Base-by-base conservation (phyloP, 2,797 vertebrate genomes). In the Spheniscus humboldti region DNA sequence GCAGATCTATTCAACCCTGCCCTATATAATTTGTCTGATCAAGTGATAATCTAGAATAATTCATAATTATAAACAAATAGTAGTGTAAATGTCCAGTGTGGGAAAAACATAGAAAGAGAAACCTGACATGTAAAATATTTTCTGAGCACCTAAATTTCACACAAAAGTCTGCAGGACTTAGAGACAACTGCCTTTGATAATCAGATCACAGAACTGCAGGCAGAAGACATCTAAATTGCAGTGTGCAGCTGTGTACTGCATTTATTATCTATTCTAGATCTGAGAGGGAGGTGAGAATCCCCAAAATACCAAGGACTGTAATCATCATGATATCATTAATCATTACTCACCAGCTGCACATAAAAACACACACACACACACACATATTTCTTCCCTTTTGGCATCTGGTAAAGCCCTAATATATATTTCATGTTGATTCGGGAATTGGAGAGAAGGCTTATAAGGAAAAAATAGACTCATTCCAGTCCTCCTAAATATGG, bases 171-270 rank as follows among this genome's bases (percentile, higher is more conserved):
- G 12, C 5, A 79, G 50, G 31, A 60, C 19, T 73, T 75, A 10
- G 15, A 84, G 47, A 62, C 22, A 73, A 55, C 33, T 52, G 35
- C 20, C 48, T 94, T 69, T 69, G 74, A 63, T 73, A 88, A 90
- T 63, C 37, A 79, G 79, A 90, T 75, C 57, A 79, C 52, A 92
- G 60, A 88, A 69, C 41, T 86, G n/a, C 47, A 41, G 43, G 27
- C 59, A 92, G 55, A 87, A 94, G 80, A 87, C 57, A 90, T 52
- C 39, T 85, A 95, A 95, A 95, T 93, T 86, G 67, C 74, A 79
- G 56, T 48, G 43, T 89, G 52, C 94, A 95, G 80, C 83, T 93
- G 90, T 66, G n/a, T 69, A 35, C 33, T 95, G 57, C 60, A 77
- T 91, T 92, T 83, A 64, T 90, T 82, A 76, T 76, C 79, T 94